Percentiles rank a stretch among this genome's conserved stretches.
These are phyloP conservation scores for Acleris cristana DNA, from an alignment of 2,888 invertebrate species.

Conservation along the genomic window DNA sequence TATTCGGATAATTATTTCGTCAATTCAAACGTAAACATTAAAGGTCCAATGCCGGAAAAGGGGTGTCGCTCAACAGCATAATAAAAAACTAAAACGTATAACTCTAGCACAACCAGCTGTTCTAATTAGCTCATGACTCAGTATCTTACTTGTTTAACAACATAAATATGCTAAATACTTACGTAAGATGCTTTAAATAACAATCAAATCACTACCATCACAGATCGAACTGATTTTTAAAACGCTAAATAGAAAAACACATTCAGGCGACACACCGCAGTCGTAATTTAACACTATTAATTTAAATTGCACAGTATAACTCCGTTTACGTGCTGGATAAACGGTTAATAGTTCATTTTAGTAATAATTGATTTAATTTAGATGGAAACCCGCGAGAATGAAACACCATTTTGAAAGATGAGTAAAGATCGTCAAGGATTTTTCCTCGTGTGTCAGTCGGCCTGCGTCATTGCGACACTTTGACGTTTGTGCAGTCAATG, in stretches of 20 bases:
- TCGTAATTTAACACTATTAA: slow-evolving; percentile 50
- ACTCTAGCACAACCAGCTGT: background rate
- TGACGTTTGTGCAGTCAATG: slow-evolving; percentile 52
- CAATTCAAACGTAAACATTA: slow-evolving; percentile 32
- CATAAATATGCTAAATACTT: slow-evolving; percentile 69
- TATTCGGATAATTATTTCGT: slow-evolving; percentile 19
- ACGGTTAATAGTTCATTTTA: slow-evolving; percentile 65
- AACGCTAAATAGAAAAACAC: slow-evolving; percentile 46
- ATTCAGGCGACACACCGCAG: slow-evolving; percentile 14
- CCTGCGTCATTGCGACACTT: slow-evolving; percentile 75
- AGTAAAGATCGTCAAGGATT: slow-evolving; percentile 76
- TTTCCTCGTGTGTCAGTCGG: slow-evolving; percentile 58
- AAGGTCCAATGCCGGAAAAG: slow-evolving; percentile 16
- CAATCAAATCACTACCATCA: slow-evolving; percentile 72
- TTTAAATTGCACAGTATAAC: slow-evolving; percentile 50
- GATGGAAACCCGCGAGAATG: slow-evolving; percentile 73
- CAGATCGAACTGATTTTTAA: slow-evolving; percentile 66
- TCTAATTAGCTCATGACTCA: background rate
- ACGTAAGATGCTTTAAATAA: slow-evolving; percentile 77
- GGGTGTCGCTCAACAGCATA: slow-evolving; percentile 22
- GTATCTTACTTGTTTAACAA: slow-evolving; percentile 57
- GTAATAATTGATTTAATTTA: slow-evolving; percentile 64
- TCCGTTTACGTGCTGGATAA: slow-evolving; percentile 49
- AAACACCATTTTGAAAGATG: slow-evolving; percentile 81
- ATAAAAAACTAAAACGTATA: background rate